Evolutionary conservation across 2,888 invertebrate genomes (phyloP), one percentile per base, ranked within the genome.

Genomic region (Ypsolopha scabrella): DNA sequence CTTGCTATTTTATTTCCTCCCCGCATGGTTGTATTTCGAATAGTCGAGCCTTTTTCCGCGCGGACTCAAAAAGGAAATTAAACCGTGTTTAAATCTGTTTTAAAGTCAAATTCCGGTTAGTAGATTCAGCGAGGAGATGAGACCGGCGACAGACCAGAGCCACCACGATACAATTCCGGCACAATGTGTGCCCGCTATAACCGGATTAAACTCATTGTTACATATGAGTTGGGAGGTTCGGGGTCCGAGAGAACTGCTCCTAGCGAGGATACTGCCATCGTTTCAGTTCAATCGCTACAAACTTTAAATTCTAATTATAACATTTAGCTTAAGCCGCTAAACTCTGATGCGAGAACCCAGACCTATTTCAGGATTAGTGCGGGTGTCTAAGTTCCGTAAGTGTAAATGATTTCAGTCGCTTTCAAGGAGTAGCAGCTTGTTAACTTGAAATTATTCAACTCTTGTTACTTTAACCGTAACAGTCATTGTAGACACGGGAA

Each of bases 1-100:
- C 80, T 74, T 69, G 75, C 83, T 81, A 83, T 82, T 86, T 86
- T 85, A 85, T 83, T 81, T 81, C 83, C 83, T 79, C 79, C 73
- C 77, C 65, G 74, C 74, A 80, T 78, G 79, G 79, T 82, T 79
- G 74, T 79, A 75, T 81, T 81, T 78, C 75, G 76, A 78, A 77
- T 79, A 81, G 74, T 76, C 69, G 71, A 71, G 74, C 80, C 78
- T 76, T 80, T 83, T 81, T 78, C 72, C 70, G 61, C 58, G 58
- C 58, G 58, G 61, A 67, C 70, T 66, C 68, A 70, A 70, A 63
- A 74, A 74, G 76, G 75, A 83, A 83, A 82, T 82, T 81, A 85
- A 80, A 82, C 83, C 82, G 77, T 85, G 81, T 81, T 81, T 78
- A 80, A 82, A 78, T 81, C 79, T 77, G 71, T 79, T 79, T 82